Conservation (phyloP, 2,888 invertebrate species). For the Rotaria magnacalcarata region DNA sequence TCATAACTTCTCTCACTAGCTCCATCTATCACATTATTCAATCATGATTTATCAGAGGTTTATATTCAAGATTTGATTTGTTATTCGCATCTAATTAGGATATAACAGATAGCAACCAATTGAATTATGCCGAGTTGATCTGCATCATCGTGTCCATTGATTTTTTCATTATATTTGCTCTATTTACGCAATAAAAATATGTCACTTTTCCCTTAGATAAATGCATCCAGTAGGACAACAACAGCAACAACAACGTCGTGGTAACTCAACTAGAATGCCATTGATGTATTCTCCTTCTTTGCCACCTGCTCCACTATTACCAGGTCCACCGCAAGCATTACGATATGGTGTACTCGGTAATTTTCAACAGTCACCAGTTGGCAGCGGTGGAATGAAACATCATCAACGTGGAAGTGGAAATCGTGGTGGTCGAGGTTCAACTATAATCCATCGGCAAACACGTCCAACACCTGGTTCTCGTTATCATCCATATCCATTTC, state of each 20-base stretch:
- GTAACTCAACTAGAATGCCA: neutral
- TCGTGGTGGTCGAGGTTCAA: neutral
- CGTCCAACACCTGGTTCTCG: neutral
- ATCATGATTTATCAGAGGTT: neutral
- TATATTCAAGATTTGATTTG: neutral
- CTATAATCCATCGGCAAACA: neutral
- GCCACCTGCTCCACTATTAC: neutral
- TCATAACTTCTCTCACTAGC: neutral
- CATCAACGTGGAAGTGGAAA: conserved; percentile 3
- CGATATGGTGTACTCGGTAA: neutral
- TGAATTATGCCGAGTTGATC: conserved; percentile 1
- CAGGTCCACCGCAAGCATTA: neutral
- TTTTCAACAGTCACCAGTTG: neutral
- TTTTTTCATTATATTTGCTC: neutral
- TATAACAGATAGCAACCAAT: neutral
- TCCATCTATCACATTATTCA: neutral
- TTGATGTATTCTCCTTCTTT: neutral
- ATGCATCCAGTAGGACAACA: conserved; percentile 7
- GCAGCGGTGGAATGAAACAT: neutral
- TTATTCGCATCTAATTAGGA: neutral
- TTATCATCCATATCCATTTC: conserved; percentile 9
- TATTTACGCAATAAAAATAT: neutral
- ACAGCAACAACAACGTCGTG: neutral
- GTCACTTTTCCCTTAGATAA: neutral
- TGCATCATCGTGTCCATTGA: neutral